Percentiles rank a stretch among this genome's conserved stretches.
Evolutionary conservation across 2,888 invertebrate species (phyloP).

Genomic region (Andrena flavipes): DNA sequence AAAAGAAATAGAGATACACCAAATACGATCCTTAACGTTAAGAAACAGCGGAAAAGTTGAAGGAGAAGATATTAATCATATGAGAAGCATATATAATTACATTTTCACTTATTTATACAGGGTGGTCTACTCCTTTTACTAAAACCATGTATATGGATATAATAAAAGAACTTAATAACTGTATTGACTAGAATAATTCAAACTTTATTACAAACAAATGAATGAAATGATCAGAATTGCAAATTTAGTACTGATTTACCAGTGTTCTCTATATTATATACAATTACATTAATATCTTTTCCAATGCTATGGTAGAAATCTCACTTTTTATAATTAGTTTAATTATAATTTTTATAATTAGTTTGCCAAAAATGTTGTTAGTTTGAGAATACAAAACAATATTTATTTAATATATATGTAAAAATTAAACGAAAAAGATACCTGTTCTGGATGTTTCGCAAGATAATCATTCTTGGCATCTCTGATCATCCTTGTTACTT

Average conservation of each 20-base stretch:
- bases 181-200: background rate
- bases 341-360: too few relatives aligned
- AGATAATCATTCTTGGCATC: constrained; percentile 83
- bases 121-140: constrained; percentile 43
- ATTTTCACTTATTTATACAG: constrained; percentile 51
- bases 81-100: constrained; percentile 5
- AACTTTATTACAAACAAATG: constrained; percentile 2
- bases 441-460: constrained; percentile 82
- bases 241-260: background rate
- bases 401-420: background rate
- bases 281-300: constrained; percentile 12
- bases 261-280: background rate
- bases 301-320: constrained; percentile 9
- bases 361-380: constrained; percentile 9
- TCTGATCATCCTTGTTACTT: constrained; percentile 83
- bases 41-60: constrained; percentile 23
- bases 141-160: constrained; percentile 10
- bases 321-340: background rate
- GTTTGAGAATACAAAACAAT: constrained; percentile 5
- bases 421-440: constrained; percentile 67
- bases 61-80: constrained; percentile 26
- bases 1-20: constrained; percentile 37
- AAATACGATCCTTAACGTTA: constrained; percentile 33
- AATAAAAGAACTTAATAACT: background rate
- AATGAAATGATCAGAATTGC: constrained; percentile 5